These are phyloP conservation scores for Diprion similis DNA, from an alignment of 1,140 invertebrate genomes.

Conservation along the genomic window DNA sequence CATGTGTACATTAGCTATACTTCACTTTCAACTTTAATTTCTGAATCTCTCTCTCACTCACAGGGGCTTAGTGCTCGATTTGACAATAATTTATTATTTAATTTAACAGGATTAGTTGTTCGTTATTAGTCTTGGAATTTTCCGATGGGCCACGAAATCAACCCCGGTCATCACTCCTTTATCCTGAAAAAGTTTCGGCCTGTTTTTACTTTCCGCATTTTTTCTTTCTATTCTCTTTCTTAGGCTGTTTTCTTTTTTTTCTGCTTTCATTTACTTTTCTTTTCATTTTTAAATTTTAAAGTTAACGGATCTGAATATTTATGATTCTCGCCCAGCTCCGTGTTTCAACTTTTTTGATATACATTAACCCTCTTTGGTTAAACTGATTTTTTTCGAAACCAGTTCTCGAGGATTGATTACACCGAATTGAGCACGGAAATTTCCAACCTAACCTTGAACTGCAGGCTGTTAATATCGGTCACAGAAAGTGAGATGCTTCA, in stretches of 20 bases:
- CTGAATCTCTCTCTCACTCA: background rate
- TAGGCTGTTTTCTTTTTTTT: no score
- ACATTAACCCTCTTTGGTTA: background rate
- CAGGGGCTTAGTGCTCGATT: background rate
- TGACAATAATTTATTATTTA: background rate
- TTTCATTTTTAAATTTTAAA: background rate
- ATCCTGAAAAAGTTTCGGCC: background rate
- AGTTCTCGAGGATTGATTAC: no score
- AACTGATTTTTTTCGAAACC: background rate
- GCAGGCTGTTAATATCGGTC: no score
- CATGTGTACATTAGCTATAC: background rate
- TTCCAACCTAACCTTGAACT: no score
- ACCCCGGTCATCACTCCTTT: background rate
- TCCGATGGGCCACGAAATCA: background rate
- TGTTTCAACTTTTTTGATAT: background rate
- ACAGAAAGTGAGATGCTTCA: no score
- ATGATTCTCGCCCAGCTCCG: background rate
- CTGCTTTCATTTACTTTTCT: no score
- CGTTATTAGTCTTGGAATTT: background rate
- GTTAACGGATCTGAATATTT: background rate
- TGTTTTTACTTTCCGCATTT: background rate
- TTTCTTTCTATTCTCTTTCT: no score
- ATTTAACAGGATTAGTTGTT: background rate
- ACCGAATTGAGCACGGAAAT: no score
- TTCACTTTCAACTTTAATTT: background rate